Evolutionary conservation across 1,140 invertebrate genomes (phyloP).

Genomic region (Drosophila trapezifrons): DNA sequence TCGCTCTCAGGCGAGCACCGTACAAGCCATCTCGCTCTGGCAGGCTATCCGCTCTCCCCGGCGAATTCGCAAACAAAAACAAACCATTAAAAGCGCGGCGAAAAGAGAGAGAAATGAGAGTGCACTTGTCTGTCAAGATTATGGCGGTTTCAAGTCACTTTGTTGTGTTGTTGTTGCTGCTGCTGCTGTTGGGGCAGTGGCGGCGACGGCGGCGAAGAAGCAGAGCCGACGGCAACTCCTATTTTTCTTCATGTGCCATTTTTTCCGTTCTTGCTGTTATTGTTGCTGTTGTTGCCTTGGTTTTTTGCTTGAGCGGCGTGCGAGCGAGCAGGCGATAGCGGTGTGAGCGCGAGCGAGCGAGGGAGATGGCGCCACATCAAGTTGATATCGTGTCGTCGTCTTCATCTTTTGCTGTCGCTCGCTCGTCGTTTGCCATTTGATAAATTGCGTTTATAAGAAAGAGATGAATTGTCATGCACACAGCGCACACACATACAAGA

Average conservation of each 20-base stretch:
- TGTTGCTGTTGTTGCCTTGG: conserved; percentile 9
- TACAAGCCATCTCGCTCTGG: conserved; percentile 19
- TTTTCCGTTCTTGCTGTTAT: conserved; percentile 26
- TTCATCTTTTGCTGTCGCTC: conserved; percentile 83
- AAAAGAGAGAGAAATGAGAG: conserved; percentile 43
- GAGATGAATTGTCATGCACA: conserved; percentile 84
- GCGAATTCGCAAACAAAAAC: conserved; percentile 75
- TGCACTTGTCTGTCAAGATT: conserved; percentile 82
- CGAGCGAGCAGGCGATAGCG: conserved; percentile 18
- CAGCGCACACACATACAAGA: conserved; percentile 49
- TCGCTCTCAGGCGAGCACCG: conserved; percentile 14
- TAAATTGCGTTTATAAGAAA: conserved; percentile 84
- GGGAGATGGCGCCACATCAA: conserved; percentile 50
- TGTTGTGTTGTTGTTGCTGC: conserved; percentile 15
- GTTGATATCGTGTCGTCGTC: conserved; percentile 83
- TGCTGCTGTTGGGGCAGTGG: conserved; percentile 8
- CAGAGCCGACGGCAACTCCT: conserved; percentile 76
- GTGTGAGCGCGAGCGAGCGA: conserved; percentile 21
- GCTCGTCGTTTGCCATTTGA: conserved; percentile 83
- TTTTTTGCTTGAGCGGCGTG: conserved; percentile 58
- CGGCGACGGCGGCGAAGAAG: conserved; percentile 34
- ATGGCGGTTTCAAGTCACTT: conserved; percentile 74
- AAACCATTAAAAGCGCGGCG: conserved; percentile 71
- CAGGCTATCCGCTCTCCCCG: conserved; percentile 44
- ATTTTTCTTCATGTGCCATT: conserved; percentile 80